Evolutionary conservation across 2,888 invertebrate species (phyloP), one percentile per base, ranked within the genome.

Genomic region (Xanthia togata): DNA sequence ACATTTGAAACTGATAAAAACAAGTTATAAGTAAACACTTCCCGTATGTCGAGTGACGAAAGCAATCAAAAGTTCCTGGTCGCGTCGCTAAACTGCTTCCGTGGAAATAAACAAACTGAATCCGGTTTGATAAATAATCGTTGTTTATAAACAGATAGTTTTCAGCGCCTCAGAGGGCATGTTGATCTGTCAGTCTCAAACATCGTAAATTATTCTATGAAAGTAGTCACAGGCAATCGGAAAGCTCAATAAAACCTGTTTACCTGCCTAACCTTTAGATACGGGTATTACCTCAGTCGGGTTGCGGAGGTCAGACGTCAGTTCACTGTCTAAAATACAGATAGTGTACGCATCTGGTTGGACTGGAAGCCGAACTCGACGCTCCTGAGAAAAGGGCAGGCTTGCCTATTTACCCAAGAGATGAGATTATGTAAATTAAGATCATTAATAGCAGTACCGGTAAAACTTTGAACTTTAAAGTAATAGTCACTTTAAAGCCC

Each of bases 171-270:
- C 23, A 14, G 2, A 67, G 38, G 35, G 14, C 12, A 67, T 20
- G 31, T 65, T 59, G n/a, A 60, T 60, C 73, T 69, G 67, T 60
- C 68, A 57, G 26, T 55, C 38, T 63, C 17, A 14, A 59, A 53
- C 41, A 44, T 68, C 68, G 57, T 81, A 76, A 85, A 76, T 84
- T 60, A 83, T 80, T 62, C 44, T 70, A 81, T 71, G 82, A 85
- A 85, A 82, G 82, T 81, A 44, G 75, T 75, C 85, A 75, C 55
- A 69, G 38, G 70, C 44, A 69, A 62, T 81, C 62, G 81, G 80
- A 74, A 70, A 47, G 70, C 85, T 76, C 64, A 75, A 81, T 82
- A 75, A 83, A 83, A 82, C 77, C 70, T 78, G 78, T 68, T 82
- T 72, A 53, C 64, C 67, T n/a, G 59, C 47, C 57, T 83, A 70